Conservation (phyloP, 2,113 vertebrate genomes). For the Collichthys lucidus region DNA sequence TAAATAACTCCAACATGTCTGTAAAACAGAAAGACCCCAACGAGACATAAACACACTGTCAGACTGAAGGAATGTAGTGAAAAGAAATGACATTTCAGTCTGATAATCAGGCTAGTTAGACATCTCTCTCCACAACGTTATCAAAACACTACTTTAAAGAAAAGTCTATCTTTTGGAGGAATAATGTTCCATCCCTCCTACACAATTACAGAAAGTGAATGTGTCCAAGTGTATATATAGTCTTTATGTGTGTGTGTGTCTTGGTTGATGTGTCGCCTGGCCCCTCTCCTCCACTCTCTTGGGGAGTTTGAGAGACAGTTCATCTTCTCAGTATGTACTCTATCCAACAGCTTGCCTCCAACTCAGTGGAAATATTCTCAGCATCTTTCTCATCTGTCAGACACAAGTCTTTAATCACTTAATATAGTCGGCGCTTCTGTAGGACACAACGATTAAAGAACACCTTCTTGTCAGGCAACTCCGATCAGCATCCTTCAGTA, state of each 20-base stretch:
- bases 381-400: slow-evolving; percentile 5
- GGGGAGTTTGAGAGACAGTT: slow-evolving; percentile 67
- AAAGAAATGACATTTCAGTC: too few relatives aligned
- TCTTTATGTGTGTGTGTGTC: not conserved
- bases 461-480: not conserved
- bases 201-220: too few relatives aligned
- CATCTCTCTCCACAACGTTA: too few relatives aligned
- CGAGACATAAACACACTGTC: too few relatives aligned
- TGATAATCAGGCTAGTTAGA: too few relatives aligned
- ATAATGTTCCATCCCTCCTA: too few relatives aligned
- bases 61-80: too few relatives aligned
- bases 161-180: too few relatives aligned
- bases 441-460: not conserved
- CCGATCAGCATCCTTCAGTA: not conserved
- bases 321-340: slow-evolving; percentile 45
- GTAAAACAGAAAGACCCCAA: too few relatives aligned
- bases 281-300: slow-evolving; percentile 51
- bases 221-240: too few relatives aligned
- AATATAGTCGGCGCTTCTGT: not conserved
- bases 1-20: too few relatives aligned
- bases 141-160: too few relatives aligned
- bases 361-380: slow-evolving; percentile 17
- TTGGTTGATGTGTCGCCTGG: slow-evolving; percentile 37
- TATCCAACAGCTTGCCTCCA: slow-evolving; percentile 37
- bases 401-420: slow-evolving; percentile 14